Base-by-base conservation (phyloP, 1,140 invertebrate genomes). In the Panonychus citri region DNA sequence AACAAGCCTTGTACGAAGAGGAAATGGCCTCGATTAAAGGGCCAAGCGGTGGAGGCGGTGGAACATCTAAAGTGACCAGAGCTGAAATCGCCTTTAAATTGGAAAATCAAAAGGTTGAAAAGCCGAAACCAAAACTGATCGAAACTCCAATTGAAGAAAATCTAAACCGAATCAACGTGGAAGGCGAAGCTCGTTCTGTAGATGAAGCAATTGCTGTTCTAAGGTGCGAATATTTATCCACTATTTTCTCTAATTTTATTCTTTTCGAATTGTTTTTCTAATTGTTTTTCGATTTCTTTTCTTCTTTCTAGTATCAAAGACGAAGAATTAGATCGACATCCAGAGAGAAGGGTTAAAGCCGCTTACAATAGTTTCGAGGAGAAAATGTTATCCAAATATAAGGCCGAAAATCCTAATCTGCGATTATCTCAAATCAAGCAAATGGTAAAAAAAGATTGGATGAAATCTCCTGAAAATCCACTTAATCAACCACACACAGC, bases 391-490 rank as follows among this genome's bases (percentile, higher is more conserved):
- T 81, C 86, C 8, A 74, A 78, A 62, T 73, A 98, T 13, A 97
- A 96, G 70, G 75, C 37, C 3, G n/a, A 97, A 71, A 88, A 96
- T 72, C 88, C 94, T 3, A 81, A 82, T 7, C 67, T 97, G 53
- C 77, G 89, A 50, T 63, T 79, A 8, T 77, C 76, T n/a, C 78
- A 80, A 62, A 63, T 78, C 19, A 77, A 77, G 65, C 76, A 79
- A 62, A 67, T 79, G 63, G 58, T 80, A 51, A 71, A 72, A 59
- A 79, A 79, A 69, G 88, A 96, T 71, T 98, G 93, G 91, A 80
- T 85, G 72, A 96, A 96, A 69, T 94, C 90, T 1, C 80, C 89
- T 0, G 83, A 93, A 62, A 98, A 99, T 74, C 93, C 94, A 26
- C 67, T 95, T n/a, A 95, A 95, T 69, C 82, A 93, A 27, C 17